Evolutionary conservation across 2,888 invertebrate species (phyloP), one percentile per base, ranked within the genome.

Genomic region (Andrena bicolor): DNA sequence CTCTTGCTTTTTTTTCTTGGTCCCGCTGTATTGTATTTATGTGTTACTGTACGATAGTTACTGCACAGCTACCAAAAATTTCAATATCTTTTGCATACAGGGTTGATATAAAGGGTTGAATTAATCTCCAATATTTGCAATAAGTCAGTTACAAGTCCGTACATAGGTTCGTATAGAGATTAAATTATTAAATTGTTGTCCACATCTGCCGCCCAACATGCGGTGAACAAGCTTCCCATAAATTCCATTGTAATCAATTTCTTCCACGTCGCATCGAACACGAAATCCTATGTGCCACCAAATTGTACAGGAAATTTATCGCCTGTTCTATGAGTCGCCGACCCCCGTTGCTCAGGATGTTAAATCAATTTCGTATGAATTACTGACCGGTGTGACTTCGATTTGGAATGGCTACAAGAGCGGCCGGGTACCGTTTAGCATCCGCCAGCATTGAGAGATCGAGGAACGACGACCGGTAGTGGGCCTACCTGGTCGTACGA

Each of bases 401-500:
- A 32, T n/a, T 20, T 26, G 26, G 58, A 56, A 10, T 23, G 30
- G 51, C 41, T 65, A 41, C 71, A 28, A 26, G 35, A 56, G 61
- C 32, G 68, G 68, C 68, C 20, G 56, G 63, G 64, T 35, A 80
- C 41, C 82, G 64, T 81, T 81, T 70, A 73, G 58, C 80, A 60
- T 6, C 60, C 63, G 56, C 28, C 48, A 41, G 53, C 74, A 70
- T 75, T 75, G 63, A 70, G 69, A 82, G 69, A 81, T 81, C 63
- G 35, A 51, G 68, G 60, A 80, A 60, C 69, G 73, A 26, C 23
- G 68, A 60, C 58, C 80, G 66, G 73, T 73, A 74, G 81, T 81
- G 48, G 82, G 75, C 69, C 69, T 69, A 69, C 48, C 63, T 23
- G 82, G 74, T 81, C 65, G 58, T 60, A 77, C 80, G 79, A 75